Base-by-base conservation (phyloP, 2,888 invertebrate genomes). In the Drosophila testacea region DNA sequence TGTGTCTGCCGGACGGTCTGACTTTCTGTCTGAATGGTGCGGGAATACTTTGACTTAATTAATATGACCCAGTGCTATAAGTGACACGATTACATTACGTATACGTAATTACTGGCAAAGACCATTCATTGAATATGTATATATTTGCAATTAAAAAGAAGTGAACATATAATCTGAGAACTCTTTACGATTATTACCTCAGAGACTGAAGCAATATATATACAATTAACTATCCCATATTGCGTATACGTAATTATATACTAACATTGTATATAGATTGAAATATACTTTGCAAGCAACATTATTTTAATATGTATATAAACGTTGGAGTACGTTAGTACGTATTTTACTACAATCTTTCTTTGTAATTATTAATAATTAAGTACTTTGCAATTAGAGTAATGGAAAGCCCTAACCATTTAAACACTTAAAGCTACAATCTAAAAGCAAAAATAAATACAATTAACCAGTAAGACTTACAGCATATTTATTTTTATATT, bases 11-110 rank as follows among this genome's bases (percentile, higher is more conserved):
- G 6, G n/a, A 42, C 36, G 36, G 28, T 11, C 7, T 68, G 13
- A 11, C 13, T 7, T 9, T 41, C 13, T 41, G 48, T 22, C 36
- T 36, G 50, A 16, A 46, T 57, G 61, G 54, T 30, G 11, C 54
- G 60, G 47, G 55, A 66, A 50, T 60, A 47, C 54, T 73, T 61
- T 44, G 54, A 28, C 65, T 65, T 81, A 79, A 81, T 78, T 79
- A 78, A 69, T 65, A 59, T 42, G 38, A 38, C 39, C 27, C 50
- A 71, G n/a, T 34, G 41, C 48, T 2, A 10, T 57, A 48, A 50
- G 16, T 11, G 34, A 11, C 48, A 34, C 22, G 11, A 36, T 11
- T 38, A 32, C 38, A 42, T 36, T 16, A 41, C 61, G 57, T 67
- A 54, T 66, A 61, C 64, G 55, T 73, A 77, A 71, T 77, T 77